A percentile compares a stretch with the other conserved stretches of the same genome.
phyloP scores from a whole-genome alignment of 2,888 invertebrate genomes.

The Hemaris fuciformis region DNA sequence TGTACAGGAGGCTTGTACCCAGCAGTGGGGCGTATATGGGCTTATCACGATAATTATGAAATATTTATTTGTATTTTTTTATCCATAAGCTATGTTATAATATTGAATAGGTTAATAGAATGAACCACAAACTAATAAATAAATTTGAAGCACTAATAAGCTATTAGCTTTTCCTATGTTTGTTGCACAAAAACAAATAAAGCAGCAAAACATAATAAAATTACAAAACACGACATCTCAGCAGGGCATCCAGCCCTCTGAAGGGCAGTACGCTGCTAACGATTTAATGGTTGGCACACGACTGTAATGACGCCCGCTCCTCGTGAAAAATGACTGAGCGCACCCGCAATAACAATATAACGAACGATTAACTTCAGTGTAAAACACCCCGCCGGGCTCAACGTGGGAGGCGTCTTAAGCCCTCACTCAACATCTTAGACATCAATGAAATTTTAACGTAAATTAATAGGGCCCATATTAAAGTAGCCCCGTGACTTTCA shows the following conservation, averaged over 20 bases:
- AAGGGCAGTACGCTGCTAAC: slow-evolving; percentile 40
- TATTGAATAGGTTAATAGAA: no score
- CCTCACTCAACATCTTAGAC: background rate
- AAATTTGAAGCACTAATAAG: no score
- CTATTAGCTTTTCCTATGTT: no score
- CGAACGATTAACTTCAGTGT: slow-evolving; percentile 62
- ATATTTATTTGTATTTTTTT: no score
- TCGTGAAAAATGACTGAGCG: slow-evolving; percentile 43
- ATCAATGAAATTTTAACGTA: background rate
- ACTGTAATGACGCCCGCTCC: slow-evolving; percentile 36
- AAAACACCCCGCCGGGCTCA: slow-evolving; percentile 31
- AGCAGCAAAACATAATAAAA: slow-evolving; percentile 1
- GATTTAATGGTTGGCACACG: slow-evolving; percentile 68
- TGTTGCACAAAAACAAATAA: background rate
- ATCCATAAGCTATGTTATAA: no score
- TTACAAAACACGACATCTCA: background rate
- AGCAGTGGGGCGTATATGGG: no score
- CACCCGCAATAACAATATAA: slow-evolving; percentile 64
- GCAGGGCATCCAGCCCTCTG: slow-evolving; percentile 36
- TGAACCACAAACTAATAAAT: no score
- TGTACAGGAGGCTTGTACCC: no score
- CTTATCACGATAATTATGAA: no score
- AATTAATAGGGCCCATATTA: background rate
- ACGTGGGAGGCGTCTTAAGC: slow-evolving; percentile 10
- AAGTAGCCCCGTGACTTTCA: slow-evolving; percentile 1